These are phyloP conservation scores for Chaetogeoica ovagalla DNA, from an alignment of 2,888 invertebrate species.

Conservation along the genomic window DNA sequence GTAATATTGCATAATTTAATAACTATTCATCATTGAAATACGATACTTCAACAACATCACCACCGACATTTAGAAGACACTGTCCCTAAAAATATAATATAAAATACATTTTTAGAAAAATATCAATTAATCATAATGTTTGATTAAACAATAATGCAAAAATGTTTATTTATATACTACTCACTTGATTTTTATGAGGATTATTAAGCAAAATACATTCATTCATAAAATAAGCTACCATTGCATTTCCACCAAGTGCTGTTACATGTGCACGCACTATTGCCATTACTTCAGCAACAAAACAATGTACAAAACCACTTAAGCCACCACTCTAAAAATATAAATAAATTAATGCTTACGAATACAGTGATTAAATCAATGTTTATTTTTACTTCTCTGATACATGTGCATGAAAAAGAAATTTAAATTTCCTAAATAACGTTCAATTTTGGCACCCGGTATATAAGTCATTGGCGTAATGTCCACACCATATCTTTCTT, in stretches of 20 bases:
- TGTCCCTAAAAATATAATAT: conserved; percentile 74
- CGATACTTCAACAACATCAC: conserved; percentile 74
- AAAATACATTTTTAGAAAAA: neutral
- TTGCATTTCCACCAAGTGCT: conserved; percentile 91
- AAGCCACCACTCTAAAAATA: conserved; percentile 70
- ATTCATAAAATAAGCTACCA: conserved; percentile 91
- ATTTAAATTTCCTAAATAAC: conserved; percentile 86
- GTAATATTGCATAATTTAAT: neutral
- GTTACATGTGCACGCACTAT: conserved; percentile 91
- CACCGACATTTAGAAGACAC: conserved; percentile 92
- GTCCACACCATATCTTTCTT: conserved; percentile 66
- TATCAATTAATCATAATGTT: neutral
- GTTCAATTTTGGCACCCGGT: conserved; percentile 75
- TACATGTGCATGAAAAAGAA: conserved; percentile 94
- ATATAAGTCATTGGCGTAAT: conserved; percentile 81
- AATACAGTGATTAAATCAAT: neutral
- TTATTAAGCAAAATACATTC: conserved; percentile 89
- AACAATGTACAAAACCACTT: conserved; percentile 91
- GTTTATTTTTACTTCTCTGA: conserved; percentile 69
- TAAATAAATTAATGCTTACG: neutral
- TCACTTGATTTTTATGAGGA: conserved; percentile 94
- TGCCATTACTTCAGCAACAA: conserved; percentile 89
- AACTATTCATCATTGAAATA: conserved; percentile 46
- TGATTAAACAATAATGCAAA: neutral
- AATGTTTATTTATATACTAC: conserved; percentile 52